These are phyloP conservation scores for Nymphalis io DNA, from an alignment of 1,140 invertebrate species.

Conservation along the genomic window DNA sequence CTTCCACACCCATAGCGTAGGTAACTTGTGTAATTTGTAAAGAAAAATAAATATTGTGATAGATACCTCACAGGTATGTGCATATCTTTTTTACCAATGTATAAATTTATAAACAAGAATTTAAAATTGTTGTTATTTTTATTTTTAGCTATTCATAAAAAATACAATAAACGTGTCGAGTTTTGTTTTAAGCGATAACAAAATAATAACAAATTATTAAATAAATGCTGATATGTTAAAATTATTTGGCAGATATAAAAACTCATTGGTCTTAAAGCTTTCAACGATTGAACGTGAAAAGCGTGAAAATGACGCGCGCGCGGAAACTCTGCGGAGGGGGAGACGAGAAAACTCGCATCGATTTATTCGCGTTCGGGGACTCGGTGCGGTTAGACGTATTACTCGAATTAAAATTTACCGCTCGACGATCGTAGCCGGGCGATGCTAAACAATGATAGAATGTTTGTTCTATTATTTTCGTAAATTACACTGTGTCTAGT, in stretches of 20 bases:
- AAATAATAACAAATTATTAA: background rate
- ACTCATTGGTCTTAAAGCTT: conserved; percentile 37
- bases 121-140: no score
- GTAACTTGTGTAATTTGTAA: background rate
- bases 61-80: no score
- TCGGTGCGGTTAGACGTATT: conserved; percentile 44
- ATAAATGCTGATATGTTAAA: background rate
- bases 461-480: conserved; percentile 40
- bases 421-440: conserved; percentile 63
- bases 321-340: conserved; percentile 46
- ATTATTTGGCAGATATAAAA: conserved; percentile 32
- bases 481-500: conserved; percentile 51
- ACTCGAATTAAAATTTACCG: conserved; percentile 49
- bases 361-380: conserved; percentile 70
- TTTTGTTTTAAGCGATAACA: background rate
- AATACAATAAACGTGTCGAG: no score
- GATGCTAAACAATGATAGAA: conserved; percentile 53
- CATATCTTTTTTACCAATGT: no score
- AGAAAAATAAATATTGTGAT: background rate
- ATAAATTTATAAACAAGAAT: no score
- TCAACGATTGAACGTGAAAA: conserved; percentile 47
- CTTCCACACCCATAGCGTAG: conserved; percentile 1
- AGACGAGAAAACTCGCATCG: conserved; percentile 62
- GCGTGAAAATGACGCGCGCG: conserved; percentile 60
- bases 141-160: no score